These are phyloP conservation scores for Pocillopora damicornis DNA, from an alignment of 64 coral and sea anemone species.

Conservation along the genomic window DNA sequence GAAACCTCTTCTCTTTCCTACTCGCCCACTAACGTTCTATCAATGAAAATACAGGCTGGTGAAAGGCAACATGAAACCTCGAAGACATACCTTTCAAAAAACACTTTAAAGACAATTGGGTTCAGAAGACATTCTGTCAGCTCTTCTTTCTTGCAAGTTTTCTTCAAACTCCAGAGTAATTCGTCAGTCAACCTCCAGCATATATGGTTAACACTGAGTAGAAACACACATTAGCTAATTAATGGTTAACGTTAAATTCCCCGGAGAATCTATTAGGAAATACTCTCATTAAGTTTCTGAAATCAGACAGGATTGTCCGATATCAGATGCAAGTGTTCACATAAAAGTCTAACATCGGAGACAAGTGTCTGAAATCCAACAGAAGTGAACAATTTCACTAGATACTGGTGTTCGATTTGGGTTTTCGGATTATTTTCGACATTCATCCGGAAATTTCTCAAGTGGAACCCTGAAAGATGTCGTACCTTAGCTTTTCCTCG, in stretches of 20 bases:
- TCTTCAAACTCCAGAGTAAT: slow-evolving; percentile 42
- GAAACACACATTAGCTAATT: neutral
- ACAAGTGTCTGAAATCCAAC: no score
- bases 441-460: no score
- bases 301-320: no score
- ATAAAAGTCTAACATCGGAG: no score
- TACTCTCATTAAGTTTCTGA: no score
- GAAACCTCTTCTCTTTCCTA: no score
- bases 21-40: neutral
- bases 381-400: no score
- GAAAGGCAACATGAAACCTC: neutral
- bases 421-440: no score
- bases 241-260: neutral
- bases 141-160: slow-evolving; percentile 22
- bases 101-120: slow-evolving; percentile 31
- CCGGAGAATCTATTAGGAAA: no score
- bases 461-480: neutral
- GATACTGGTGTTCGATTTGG: no score
- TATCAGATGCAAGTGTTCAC: no score
- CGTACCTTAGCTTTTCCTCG: slow-evolving; percentile 43
- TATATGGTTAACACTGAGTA: slow-evolving; percentile 3
- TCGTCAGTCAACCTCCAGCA: slow-evolving; percentile 47
- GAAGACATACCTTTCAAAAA: slow-evolving; percentile 52
- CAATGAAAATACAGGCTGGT: no score
- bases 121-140: slow-evolving; percentile 53